Base-by-base conservation (phyloP, 2,888 invertebrate species). In the Meiosimyza platycephala region DNA sequence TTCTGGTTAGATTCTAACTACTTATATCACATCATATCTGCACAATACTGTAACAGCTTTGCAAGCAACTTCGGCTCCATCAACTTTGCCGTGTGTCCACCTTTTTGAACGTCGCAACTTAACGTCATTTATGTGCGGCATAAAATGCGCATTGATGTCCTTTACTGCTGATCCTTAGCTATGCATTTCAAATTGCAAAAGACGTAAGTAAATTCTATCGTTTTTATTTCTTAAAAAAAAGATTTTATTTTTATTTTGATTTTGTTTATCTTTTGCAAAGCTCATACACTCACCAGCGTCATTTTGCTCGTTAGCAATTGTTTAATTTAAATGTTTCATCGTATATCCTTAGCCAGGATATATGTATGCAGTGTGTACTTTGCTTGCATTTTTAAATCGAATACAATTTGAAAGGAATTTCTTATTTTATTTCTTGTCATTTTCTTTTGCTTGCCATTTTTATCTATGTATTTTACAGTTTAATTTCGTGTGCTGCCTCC, bases 321-420 rank as follows among this genome's bases (percentile, higher is more conserved):
- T 68, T 59, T 68, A 68, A 68, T 68, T 68, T 68, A 67, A 67
- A 40, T 67, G 67, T 40, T 40, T 40, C 9, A 40, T 40, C 40
- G 40, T 40, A 40, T 40, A 40, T 67, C 47, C 55, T 54, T 28
- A 51, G 18, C 12, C 15, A 28, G 51, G 51, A 60, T 50, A 12
- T 11, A 1, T 28, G 22, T 22, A 1, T 28, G 22, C n/a, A 9
- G 40, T 9, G 9, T 48, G 51, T 28, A 55, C 22, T 50, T n/a
- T 22, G 16, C 11, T 22, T 55, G 16, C 55, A 55, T 16, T 55
- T 55, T 33, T 18, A 47, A 55, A 54, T 67, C 67, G 57, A 48
- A 60, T 59, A 48, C 50, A 69, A 33, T 59, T 16, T 28, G n/a
- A 50, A 28, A 40, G 13, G 67, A 40, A 67, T 18, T 47, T 40